These are phyloP conservation scores for Parambassis ranga DNA, from an alignment of 2,797 vertebrate genomes.

Conservation along the genomic window DNA sequence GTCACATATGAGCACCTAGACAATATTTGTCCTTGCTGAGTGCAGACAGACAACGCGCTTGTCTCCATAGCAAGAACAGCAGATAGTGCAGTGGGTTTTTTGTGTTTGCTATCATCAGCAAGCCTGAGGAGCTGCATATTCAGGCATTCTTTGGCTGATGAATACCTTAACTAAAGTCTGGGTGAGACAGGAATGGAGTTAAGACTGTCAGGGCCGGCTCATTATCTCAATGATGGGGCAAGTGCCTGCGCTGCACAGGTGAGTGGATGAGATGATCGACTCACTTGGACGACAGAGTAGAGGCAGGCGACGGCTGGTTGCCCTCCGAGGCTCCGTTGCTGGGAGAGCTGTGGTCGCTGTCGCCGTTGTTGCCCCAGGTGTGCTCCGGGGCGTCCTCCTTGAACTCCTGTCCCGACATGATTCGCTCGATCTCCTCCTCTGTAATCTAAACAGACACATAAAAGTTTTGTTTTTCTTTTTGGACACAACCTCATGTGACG, in stretches of 20 bases:
- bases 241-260: background rate
- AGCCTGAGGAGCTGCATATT: constrained; percentile 46
- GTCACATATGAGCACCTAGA: constrained; percentile 42
- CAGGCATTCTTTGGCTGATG: constrained; percentile 52
- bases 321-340: constrained; percentile 96
- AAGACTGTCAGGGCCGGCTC: constrained; percentile 60
- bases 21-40: constrained; percentile 71
- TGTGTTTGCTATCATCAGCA: constrained; percentile 40
- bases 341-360: constrained; percentile 97
- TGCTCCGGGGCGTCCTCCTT: constrained; percentile 92
- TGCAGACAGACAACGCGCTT: constrained; percentile 60
- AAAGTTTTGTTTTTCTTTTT: background rate
- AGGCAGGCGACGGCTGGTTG: constrained; percentile 96
- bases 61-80: constrained; percentile 49
- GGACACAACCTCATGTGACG: constrained; percentile 8
- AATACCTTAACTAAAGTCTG: constrained; percentile 60
- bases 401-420: constrained; percentile 99
- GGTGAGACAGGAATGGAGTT: constrained; percentile 39
- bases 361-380: constrained; percentile 95
- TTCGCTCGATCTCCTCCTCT: constrained; percentile 97
- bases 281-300: constrained; percentile 96
- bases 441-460: constrained; percentile 85
- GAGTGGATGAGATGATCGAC: constrained; percentile 51
- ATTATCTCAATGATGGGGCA: constrained; percentile 50
- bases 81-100: constrained; percentile 60